Evolutionary conservation across 2,888 invertebrate genomes (phyloP).

Genomic region (Xiphydria camelus): DNA sequence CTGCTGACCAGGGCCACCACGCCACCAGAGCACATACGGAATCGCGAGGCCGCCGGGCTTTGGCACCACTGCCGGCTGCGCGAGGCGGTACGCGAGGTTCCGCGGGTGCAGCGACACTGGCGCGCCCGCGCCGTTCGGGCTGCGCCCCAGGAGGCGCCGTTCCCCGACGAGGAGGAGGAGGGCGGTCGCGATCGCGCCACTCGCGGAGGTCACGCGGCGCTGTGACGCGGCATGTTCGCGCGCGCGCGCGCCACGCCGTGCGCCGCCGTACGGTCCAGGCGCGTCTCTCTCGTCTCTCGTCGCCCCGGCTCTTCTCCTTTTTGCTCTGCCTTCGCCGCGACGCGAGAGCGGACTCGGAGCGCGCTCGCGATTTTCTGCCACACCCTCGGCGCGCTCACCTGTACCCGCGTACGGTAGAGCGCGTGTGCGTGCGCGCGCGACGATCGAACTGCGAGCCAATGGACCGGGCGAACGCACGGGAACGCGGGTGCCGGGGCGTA

Average conservation of each 20-base stretch:
- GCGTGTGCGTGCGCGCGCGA: slow-evolving; percentile 2
- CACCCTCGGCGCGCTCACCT: too few species aligned
- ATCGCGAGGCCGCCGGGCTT: slow-evolving; percentile 38
- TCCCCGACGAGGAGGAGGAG: slow-evolving; percentile 29
- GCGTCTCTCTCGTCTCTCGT: too few species aligned
- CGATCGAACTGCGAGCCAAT: background rate
- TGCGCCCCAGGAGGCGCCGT: slow-evolving; percentile 21
- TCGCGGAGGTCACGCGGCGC: slow-evolving; percentile 45
- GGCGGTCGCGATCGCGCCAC: slow-evolving; percentile 42
- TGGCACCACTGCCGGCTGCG: slow-evolving; percentile 34
- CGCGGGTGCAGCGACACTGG: too few species aligned
- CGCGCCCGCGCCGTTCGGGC: slow-evolving; percentile 9
- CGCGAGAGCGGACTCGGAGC: background rate
- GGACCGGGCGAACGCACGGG: slow-evolving; percentile 22
- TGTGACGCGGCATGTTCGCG: slow-evolving; percentile 53
- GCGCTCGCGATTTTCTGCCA: too few species aligned
- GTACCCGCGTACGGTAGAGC: background rate
- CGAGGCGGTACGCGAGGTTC: slow-evolving; percentile 30
- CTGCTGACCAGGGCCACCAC: slow-evolving; percentile 23
- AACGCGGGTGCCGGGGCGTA: slow-evolving; percentile 24
- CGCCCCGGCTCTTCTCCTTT: too few species aligned
- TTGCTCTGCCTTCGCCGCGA: too few species aligned
- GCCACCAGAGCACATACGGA: slow-evolving; percentile 51
- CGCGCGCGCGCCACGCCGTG: background rate
- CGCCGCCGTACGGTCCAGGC: background rate